Percentiles rank a stretch among this genome's conserved stretches.
Evolutionary conservation across 2,113 vertebrate species (phyloP).

Genomic region (Nothoprocta pentlandii): DNA sequence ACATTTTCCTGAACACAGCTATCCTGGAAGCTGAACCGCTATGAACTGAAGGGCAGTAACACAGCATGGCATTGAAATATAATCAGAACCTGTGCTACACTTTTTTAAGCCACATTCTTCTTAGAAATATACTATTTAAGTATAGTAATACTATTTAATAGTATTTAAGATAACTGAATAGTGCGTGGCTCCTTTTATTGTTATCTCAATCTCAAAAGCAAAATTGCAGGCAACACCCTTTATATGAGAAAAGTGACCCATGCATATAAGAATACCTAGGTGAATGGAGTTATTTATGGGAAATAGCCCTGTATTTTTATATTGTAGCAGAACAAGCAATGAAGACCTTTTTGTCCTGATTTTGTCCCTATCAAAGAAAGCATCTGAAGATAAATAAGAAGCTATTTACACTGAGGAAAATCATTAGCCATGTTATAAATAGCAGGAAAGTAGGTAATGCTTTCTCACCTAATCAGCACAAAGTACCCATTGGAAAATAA

Average conservation of each 20-base stretch:
- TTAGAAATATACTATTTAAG: not conserved
- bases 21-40: not conserved
- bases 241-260: not conserved
- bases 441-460: slow-evolving; percentile 13
- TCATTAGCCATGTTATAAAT: slow-evolving; percentile 45
- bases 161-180: not conserved
- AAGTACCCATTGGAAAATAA: slow-evolving; percentile 54
- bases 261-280: not conserved
- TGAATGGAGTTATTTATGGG: not conserved
- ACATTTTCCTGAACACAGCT: slow-evolving; percentile 9
- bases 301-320: not conserved
- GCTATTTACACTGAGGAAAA: slow-evolving; percentile 27
- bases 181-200: not conserved
- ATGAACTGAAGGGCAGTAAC: not conserved
- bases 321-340: not conserved
- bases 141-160: too few species aligned
- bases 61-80: not conserved
- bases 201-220: not conserved
- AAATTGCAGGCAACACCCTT: not conserved
- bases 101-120: not conserved
- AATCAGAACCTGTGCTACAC: not conserved
- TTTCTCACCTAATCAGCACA: slow-evolving; percentile 27
- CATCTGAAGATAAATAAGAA: slow-evolving; percentile 47
- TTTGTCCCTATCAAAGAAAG: slow-evolving; percentile 18
- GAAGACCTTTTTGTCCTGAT: slow-evolving; percentile 10